These are phyloP conservation scores for Centropus bengalensis DNA, from an alignment of 2,113 vertebrate species.

Conservation along the genomic window DNA sequence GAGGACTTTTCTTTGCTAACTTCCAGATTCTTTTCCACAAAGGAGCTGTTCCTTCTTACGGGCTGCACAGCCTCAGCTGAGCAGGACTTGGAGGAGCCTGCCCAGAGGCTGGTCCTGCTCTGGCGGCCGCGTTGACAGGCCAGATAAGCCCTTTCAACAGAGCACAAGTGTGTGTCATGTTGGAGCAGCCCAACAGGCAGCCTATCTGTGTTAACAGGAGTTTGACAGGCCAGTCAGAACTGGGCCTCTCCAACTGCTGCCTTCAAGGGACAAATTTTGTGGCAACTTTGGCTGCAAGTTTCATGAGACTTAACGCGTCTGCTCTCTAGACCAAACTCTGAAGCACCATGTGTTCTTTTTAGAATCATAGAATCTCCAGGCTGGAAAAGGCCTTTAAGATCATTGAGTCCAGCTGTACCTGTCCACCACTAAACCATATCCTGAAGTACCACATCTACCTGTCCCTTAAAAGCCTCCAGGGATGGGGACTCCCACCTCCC, in stretches of 20 bases:
- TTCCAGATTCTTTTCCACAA: background rate
- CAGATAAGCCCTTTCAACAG: constrained; percentile 55
- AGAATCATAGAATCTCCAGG: too few species aligned
- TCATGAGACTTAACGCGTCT: background rate
- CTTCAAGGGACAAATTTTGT: background rate
- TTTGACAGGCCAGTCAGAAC: constrained; percentile 25
- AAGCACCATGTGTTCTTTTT: background rate
- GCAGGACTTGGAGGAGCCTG: background rate
- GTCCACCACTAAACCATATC: too few species aligned
- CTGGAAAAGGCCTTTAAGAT: too few species aligned
- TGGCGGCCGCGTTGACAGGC: background rate
- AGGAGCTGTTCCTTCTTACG: background rate
- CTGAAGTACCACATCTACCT: too few species aligned
- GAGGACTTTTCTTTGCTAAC: background rate
- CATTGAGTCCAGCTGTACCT: too few species aligned
- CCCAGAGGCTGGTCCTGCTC: background rate
- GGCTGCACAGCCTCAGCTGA: background rate
- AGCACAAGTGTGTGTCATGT: constrained; percentile 20
- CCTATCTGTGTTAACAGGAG: constrained; percentile 48
- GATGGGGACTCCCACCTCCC: too few species aligned
- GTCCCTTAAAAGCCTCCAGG: too few species aligned
- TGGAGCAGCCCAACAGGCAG: background rate
- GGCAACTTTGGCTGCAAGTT: background rate
- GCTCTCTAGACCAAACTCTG: background rate
- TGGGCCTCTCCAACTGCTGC: background rate